Base-by-base conservation (phyloP, 2,888 invertebrate species). In the Apamea epomidion region DNA sequence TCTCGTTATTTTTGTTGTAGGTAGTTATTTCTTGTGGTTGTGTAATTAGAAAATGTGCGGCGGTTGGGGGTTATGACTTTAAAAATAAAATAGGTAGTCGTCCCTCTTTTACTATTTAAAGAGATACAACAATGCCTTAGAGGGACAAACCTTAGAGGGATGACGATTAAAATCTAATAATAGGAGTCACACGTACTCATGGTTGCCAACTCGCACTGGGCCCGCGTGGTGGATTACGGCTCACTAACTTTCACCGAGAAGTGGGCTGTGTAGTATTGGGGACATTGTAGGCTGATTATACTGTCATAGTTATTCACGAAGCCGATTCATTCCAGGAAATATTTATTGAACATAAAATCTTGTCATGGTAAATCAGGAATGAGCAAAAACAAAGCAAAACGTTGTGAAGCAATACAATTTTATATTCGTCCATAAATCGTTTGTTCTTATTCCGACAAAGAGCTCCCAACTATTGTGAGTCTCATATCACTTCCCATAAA, bases 401-500 rank as follows among this genome's bases (percentile, higher is more conserved):
- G 87, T 86, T 84, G 84, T 90, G 88, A 87, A 88, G 92, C 93
- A 94, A 95, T 94, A 94, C 95, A 94, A 93, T 95, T 96, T 97
- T 95, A 96, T 96, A 94, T 92, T 92, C 91, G 87, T 88, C 94
- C 92, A 94, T 96, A 97, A 97, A 97, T 97, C 91, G 94, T 91
- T 91, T 93, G 93, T 93, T 94, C 94, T 94, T 94, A 95, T 95
- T 95, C 92, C 92, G 89, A 91, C 92, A 93, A 93, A 93, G 93
- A 93, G 94, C 92, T 94, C 86, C 89, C 93, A 94, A 94, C 95
- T 94, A 95, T 93, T 90, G 90, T 91, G 91, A 92, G 91, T 92
- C 95, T 95, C 94, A 96, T 96, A 97, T 97, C 96, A 93, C 93
- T 93, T 92, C 92, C 95, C 93, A 97, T 97, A 97, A 97, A 97